Percentiles rank a stretch among this genome's conserved stretches.
Conservation (phyloP, 2,888 invertebrate species). For the Cyaniris semiargus region DNA sequence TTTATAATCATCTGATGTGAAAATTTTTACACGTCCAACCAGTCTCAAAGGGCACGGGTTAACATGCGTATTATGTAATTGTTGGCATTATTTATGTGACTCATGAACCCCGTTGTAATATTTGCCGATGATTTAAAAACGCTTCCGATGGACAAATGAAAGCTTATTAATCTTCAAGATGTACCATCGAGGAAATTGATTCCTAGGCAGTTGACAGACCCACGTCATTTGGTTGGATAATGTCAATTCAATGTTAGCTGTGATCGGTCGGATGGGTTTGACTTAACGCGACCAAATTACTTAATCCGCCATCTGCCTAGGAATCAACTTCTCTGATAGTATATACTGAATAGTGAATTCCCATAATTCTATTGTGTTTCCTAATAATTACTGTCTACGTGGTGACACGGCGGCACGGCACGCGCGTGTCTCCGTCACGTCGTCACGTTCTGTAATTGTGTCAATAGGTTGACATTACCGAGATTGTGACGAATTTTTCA, state of each 20-base stretch:
- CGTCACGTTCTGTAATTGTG: constrained; percentile 23
- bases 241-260: no score
- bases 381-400: background rate
- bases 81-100: background rate
- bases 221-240: no score
- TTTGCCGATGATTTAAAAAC: background rate
- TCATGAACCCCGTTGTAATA: background rate
- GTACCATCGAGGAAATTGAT: no score
- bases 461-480: constrained; percentile 20
- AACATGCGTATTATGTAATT: background rate
- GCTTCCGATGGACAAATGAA: background rate
- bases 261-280: no score
- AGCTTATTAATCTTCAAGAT: background rate
- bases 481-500: background rate
- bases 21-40: background rate
- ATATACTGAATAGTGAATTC: no score
- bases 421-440: background rate
- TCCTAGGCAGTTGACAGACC: no score
- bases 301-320: no score
- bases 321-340: no score
- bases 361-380: background rate
- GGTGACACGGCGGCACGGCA: background rate
- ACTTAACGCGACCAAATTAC: no score
- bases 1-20: background rate
- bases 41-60: background rate